Percentiles rank a stretch among this genome's conserved stretches.
phyloP scores from a whole-genome alignment of 2,888 invertebrate species.

The Megastigmus dorsalis region DNA sequence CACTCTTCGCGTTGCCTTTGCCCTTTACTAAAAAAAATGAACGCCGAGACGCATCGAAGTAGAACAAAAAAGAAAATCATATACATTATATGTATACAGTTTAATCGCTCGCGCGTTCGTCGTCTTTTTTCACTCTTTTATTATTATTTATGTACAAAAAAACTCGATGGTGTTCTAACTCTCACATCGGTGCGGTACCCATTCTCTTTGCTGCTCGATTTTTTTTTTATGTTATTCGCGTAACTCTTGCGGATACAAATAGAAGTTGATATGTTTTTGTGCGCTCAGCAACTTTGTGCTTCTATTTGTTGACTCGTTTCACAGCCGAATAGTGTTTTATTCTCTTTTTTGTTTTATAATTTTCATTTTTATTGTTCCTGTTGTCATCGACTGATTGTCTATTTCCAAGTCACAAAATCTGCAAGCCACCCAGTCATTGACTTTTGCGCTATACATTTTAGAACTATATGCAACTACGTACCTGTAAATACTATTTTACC shows the following conservation, averaged over 20 bases:
- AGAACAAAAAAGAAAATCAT: slow-evolving; percentile 36
- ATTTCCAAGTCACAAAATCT: background rate
- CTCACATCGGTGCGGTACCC: slow-evolving; percentile 15
- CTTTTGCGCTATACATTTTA: background rate
- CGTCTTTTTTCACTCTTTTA: slow-evolving; percentile 18
- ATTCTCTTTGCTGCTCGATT: slow-evolving; percentile 26
- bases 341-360: background rate
- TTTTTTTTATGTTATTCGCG: no score
- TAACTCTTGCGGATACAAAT: no score
- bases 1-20: slow-evolving; percentile 10
- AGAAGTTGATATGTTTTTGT: slow-evolving; percentile 12
- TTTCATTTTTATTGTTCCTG: background rate
- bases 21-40: slow-evolving; percentile 36
- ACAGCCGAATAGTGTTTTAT: slow-evolving; percentile 10
- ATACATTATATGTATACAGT: slow-evolving; percentile 14
- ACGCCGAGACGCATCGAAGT: slow-evolving; percentile 41
- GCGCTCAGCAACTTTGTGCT: slow-evolving; percentile 5
- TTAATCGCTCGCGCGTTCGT: slow-evolving; percentile 22
- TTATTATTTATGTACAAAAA: slow-evolving; percentile 48
- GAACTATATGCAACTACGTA: background rate
- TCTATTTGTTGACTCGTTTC: slow-evolving; percentile 7
- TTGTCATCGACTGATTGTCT: slow-evolving; percentile 19
- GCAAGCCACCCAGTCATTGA: background rate
- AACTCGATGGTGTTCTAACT: slow-evolving; percentile 30
- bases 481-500: background rate